Evolutionary conservation across 2,888 invertebrate species (phyloP), one percentile per base, ranked within the genome.

Genomic region (Pristionchus arcanus): DNA sequence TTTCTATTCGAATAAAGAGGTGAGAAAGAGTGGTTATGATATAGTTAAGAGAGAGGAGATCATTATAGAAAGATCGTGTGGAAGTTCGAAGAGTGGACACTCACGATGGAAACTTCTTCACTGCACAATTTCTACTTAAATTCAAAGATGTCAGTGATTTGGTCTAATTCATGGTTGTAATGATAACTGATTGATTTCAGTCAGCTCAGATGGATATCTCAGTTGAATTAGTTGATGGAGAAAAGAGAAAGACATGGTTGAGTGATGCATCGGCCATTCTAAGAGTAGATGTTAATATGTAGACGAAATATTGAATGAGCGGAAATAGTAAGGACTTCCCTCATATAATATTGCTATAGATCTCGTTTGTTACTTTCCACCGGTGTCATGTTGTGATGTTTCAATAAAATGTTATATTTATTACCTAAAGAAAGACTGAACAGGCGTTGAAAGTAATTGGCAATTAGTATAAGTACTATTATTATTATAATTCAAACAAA

Each of bases 141-240:
- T 90, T 92, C 86, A 89, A 87, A 87, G 59, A 59, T 88, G 92
- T 92, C 5, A n/a, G 81, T 53, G 9, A 31, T 68, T 28, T 68
- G n/a, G 9, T 68, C 1, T 74, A 15, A 37, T 42, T 37, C 42
- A 21, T 28, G 13, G 16, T 37, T 28, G 21, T 77, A 4, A 37
- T 25, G 25, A 84, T n/a, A 31, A 55, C 5, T 83, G 34, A 81
- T 77, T 81, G 15, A 34, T 90, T 91, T 89, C 89, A 92, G 91
- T 85, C 92, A 0, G 91, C 91, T 37, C 91, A 91, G 2, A 89
- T 93, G 37, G 91, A 91, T 81, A 91, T 93, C 89, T 90, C 91
- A 34, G 89, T 92, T 28, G 92, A 93, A 49, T 92, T 93, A 85
- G 90, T 92, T 11, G 93, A 93, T 90, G 90, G 90, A 55, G 90